Base-by-base conservation (phyloP, 2,888 invertebrate species). In the Lutraria lutraria region DNA sequence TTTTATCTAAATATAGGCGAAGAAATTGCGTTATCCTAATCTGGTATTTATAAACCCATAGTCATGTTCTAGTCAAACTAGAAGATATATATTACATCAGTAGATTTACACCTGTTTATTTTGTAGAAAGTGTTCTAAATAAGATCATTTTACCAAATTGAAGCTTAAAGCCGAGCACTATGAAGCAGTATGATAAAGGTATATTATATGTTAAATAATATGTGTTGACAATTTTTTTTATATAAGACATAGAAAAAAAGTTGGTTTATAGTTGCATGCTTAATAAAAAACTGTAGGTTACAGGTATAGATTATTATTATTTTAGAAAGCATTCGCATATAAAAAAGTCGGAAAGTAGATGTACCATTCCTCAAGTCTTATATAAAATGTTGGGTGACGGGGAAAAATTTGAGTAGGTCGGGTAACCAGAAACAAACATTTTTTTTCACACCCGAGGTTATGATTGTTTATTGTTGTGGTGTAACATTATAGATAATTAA, bases 21-120 rank as follows among this genome's bases (percentile, higher is more conserved):
- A 76, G 16, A 76, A 76, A 76, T 76, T 76, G 29, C 76, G 76
- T 76, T 34, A 68, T 68, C 63, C 63, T 68, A 25, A 25, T 68
- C 63, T 68, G 63, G 25, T 25, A 68, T 68, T 68, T 68, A 25
- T 68, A 68, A 25, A 43, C 63, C 25, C 63, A 25, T 68, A 68
- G 25, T 68, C 12, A 68, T n/a, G 13, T 25, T 6, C 2, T 25
- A 8, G 63, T 25, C n/a, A 68, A 0, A 4, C 12, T 25, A 25
- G n/a, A n/a, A 43, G 43, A 43, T 43, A 68, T 4, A 21, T 60
- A 19, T 21, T n/a, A 68, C n/a, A 68, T 25, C 63, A 25, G 25
- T 68, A 25, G 25, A 68, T 68, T 8, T 68, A 68, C n/a, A 25
- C 6, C 63, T 68, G 63, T n/a, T n/a, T 68, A 68, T 68, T 68